Evolutionary conservation across 2,113 vertebrate species (phyloP), one percentile per base, ranked within the genome.

Genomic region (Seriola quinqueradiata): DNA sequence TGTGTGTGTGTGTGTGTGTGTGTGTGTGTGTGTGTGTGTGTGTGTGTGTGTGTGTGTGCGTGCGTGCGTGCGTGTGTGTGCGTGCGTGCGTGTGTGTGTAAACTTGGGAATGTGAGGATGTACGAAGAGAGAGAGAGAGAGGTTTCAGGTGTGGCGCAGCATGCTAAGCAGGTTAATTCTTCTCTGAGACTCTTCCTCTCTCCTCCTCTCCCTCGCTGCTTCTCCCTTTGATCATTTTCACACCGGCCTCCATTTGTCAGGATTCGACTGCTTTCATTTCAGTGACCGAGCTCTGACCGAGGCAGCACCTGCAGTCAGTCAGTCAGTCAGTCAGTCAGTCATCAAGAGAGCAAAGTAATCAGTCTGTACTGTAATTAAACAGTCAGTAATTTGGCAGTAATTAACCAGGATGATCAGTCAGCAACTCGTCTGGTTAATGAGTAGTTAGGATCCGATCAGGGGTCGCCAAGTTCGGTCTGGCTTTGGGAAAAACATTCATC

Each of bases 181-280:
- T 55, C 65, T 32, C 76, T 6, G 32, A 77, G 65, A 63, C 55
- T 61, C 46, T 58, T 57, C 40, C 59, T 28, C 59, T 77, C 16
- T 0, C 40, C n/a, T 70, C 50, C 73, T 61, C 28, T 48, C 50
- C 42, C 48, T 65, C 68, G 3, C 25, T 66, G 28, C 44, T 19
- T 64, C 76, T 79, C 61, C 32, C 46, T 87, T 83, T 91, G 84
- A 91, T 85, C 73, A 79, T 75, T 89, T 92, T 70, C 65, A 42
- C 81, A 75, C 63, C 67, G 77, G 78, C 64, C 34, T 81, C 70
- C 17, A 79, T 89, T 87, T 80, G 81, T 84, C 82, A 87, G 52
- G 73, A 78, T 71, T 63, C 59, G 71, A 57, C 79, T 57, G 80
- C 70, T 81, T 81, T 89, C 44, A 75, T 87, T 75, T 65, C 32